Conservation (phyloP, 2,888 invertebrate genomes). For the Limenitis camilla region DNA sequence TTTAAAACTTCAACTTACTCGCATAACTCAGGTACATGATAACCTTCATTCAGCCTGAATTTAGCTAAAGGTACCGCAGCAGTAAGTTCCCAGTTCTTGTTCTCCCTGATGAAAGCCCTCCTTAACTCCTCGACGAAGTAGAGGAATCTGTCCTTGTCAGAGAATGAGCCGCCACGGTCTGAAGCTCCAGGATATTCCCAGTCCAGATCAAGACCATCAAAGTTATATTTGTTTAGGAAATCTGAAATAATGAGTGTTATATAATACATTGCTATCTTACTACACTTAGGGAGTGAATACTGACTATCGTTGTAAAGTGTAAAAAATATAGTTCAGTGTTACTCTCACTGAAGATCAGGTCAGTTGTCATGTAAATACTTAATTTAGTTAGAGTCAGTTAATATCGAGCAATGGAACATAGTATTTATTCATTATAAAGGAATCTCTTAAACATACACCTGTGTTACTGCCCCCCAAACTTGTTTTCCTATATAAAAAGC, state of each 20-base stretch:
- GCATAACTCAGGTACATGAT: conserved; percentile 92
- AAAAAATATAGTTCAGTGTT: too few relatives aligned
- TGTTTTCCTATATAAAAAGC: too few relatives aligned
- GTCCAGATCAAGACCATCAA: conserved; percentile 90
- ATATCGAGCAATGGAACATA: too few relatives aligned
- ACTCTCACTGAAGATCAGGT: too few relatives aligned
- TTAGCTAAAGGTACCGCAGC: conserved; percentile 92
- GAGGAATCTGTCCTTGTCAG: conserved; percentile 88
- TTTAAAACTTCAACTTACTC: conserved; percentile 77
- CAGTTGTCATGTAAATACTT: too few relatives aligned
- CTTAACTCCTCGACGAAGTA: conserved; percentile 87
- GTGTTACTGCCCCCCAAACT: too few relatives aligned
- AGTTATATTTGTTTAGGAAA: conserved; percentile 84
- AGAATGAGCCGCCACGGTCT: conserved; percentile 87
- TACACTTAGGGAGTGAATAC: too few relatives aligned
- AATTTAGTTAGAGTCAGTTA: too few relatives aligned
- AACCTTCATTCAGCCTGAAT: conserved; percentile 90
- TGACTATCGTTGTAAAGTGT: too few relatives aligned
- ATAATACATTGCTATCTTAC: too few relatives aligned
- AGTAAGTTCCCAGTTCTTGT: conserved; percentile 88
- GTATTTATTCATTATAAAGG: too few relatives aligned
- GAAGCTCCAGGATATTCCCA: conserved; percentile 95
- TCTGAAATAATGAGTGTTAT: conserved; percentile 47
- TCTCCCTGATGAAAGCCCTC: conserved; percentile 83
- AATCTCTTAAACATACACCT: too few relatives aligned